Evolutionary conservation across 2,888 invertebrate species (phyloP), one percentile per base, ranked within the genome.

Genomic region (Melanargia galathea): DNA sequence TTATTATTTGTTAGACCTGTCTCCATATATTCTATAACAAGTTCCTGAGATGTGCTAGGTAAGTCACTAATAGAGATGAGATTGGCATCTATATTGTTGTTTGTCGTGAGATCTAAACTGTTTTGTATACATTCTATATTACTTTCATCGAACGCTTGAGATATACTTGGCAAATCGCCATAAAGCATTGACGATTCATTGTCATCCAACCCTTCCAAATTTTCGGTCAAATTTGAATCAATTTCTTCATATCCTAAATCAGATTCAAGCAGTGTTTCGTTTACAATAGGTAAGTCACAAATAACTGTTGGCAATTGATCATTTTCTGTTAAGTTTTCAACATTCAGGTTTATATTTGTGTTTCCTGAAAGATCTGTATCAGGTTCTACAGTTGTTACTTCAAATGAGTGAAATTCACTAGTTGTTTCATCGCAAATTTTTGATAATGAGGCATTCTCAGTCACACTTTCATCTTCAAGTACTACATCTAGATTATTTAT

Each of bases 171-270:
- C 26, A 59, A 51, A 24, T 51, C 40, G n/a, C 49, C 26, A 58
- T 46, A 58, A 10, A 58, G n/a, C 10, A 58, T 58, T 20, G 58
- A 33, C 3, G 58, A 48, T 22, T 56, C 56, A 45, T 40, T 45
- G 0, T 56, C 56, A 56, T 26, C 43, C 10, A 55, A 55, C 3
- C 16, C 54, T n/a, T 55, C 38, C 40, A 55, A 40, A 30, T 45
- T 56, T 18, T 45, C 56, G 6, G 18, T 30, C 16, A 43, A 18
- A 20, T 45, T 56, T 30, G 40, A 26, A 30, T 20, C 11, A 18
- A 56, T 43, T 30, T 18, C 56, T 30, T 56, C 55, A 56, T 11
- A 26, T 43, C 26, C 43, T 45, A 56, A 45, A 26, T 56, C 45
- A 30, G 56, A 43, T 56, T 56, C 52, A 13, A 52, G 51, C 5